A percentile compares a stretch with the other conserved stretches of the same genome.
phyloP scores from a whole-genome alignment of 2,888 invertebrate genomes.

The Alloscopus bannaensis region DNA sequence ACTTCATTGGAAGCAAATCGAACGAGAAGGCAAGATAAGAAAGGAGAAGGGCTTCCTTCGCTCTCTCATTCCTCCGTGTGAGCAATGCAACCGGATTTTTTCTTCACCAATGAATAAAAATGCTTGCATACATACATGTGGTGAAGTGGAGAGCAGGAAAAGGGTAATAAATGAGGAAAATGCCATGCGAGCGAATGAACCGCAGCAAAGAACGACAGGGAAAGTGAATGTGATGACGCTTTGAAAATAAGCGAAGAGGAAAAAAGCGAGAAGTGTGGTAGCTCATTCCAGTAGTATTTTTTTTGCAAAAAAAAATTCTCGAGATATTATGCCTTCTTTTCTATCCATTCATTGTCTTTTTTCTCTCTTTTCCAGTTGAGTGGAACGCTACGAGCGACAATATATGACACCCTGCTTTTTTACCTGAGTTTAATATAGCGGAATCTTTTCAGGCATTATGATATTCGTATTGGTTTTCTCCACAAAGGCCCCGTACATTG shows the following conservation, averaged over 20 bases:
- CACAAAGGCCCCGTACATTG: too few relatives aligned
- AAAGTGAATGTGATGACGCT: slow-evolving; percentile 34
- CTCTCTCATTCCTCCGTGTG: slow-evolving; percentile 53
- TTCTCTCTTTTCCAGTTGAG: slow-evolving; percentile 45
- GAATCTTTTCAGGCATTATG: background rate
- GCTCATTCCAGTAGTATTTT: slow-evolving; percentile 45
- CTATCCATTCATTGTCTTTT: slow-evolving; percentile 57
- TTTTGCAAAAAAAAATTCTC: slow-evolving; percentile 37
- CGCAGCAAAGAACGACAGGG: slow-evolving; percentile 5
- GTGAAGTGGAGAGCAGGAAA: slow-evolving; percentile 42
- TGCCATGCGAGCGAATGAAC: slow-evolving; percentile 51
- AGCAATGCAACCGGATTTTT: slow-evolving; percentile 12
- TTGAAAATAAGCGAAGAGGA: slow-evolving; percentile 32
- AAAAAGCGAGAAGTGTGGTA: slow-evolving; percentile 44
- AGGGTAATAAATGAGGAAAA: slow-evolving; percentile 62
- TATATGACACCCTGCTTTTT: background rate
- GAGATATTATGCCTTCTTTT: too few relatives aligned
- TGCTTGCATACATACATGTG: slow-evolving; percentile 32
- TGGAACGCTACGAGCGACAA: slow-evolving; percentile 25
- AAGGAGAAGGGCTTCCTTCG: slow-evolving; percentile 55
- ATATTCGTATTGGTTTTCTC: slow-evolving; percentile 7
- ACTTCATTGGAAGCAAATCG: slow-evolving; percentile 69
- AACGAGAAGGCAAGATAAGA: slow-evolving; percentile 70
- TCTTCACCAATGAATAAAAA: slow-evolving; percentile 52
- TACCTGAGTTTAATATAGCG: too few relatives aligned